Conservation (phyloP, 2,888 invertebrate species). For the Dynastes grantii region DNA sequence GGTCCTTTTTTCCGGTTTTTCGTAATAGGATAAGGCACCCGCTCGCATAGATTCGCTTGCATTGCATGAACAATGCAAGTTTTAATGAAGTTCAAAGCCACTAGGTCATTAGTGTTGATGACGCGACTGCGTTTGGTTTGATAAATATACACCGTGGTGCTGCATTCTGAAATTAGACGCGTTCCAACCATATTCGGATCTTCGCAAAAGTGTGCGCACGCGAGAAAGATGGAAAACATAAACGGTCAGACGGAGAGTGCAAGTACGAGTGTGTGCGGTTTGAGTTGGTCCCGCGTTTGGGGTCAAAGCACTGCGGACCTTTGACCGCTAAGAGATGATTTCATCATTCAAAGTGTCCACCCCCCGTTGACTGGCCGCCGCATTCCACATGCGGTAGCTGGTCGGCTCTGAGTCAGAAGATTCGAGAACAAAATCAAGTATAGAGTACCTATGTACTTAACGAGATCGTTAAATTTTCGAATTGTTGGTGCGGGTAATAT, state of each 20-base stretch:
- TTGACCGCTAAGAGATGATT: constrained; percentile 62
- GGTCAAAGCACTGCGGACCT: constrained; percentile 62
- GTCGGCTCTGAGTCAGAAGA: not conserved
- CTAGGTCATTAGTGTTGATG: constrained; percentile 44
- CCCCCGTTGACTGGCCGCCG: constrained; percentile 61
- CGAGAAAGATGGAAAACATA: constrained; percentile 24
- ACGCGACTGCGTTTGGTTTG: constrained; percentile 32
- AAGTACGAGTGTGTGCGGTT: constrained; percentile 48
- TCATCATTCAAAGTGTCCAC: constrained; percentile 64
- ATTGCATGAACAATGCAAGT: constrained; percentile 20
- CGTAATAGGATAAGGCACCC: constrained; percentile 9
- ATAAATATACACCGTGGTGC: constrained; percentile 24
- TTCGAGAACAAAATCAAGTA: constrained; percentile 32
- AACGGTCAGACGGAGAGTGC: not conserved
- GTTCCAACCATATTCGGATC: not conserved
- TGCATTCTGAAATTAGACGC: constrained; percentile 4
- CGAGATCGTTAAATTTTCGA: constrained; percentile 25
- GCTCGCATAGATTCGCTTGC: not conserved
- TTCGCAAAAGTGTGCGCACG: not conserved
- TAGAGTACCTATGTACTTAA: not conserved
- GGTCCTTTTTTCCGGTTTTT: constrained; percentile 3
- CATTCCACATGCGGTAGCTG: constrained; percentile 61
- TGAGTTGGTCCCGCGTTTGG: constrained; percentile 51
- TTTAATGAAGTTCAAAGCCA: constrained; percentile 45
- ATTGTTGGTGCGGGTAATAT: not conserved